These are phyloP conservation scores for Drosophila cracens DNA, from an alignment of 2,888 invertebrate species.

Conservation along the genomic window DNA sequence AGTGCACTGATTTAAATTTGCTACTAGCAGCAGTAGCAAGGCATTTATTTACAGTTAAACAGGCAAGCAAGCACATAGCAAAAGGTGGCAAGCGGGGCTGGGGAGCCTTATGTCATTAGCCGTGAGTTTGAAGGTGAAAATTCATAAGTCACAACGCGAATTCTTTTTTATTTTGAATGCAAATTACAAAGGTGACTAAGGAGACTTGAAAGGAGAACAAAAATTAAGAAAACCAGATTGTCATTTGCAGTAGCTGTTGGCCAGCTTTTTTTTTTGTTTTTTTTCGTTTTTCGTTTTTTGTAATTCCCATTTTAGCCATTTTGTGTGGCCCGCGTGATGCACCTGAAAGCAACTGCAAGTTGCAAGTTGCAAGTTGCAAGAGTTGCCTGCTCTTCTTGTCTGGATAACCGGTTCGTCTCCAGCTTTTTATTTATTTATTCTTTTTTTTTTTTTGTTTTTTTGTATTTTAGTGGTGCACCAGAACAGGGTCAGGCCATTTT, in stretches of 20 bases:
- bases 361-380: conserved; percentile 47
- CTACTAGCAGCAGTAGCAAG: not conserved
- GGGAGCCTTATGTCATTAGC: conserved; percentile 42
- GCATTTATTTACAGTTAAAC: conserved; percentile 5
- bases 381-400: conserved; percentile 24
- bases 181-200: conserved; percentile 28
- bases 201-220: conserved; percentile 5
- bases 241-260: conserved; percentile 37
- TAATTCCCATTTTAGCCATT: conserved; percentile 36
- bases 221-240: conserved; percentile 50
- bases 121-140: conserved; percentile 54
- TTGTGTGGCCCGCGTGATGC: conserved; percentile 53
- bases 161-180: conserved; percentile 32
- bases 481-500: conserved; percentile 79
- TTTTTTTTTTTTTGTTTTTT: conserved; percentile 12
- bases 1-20: conserved; percentile 20
- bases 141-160: conserved; percentile 48
- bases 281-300: not conserved
- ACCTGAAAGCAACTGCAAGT: conserved; percentile 57
- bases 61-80: not conserved
- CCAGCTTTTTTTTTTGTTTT: conserved; percentile 8
- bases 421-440: conserved; percentile 20
- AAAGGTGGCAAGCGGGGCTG: not conserved
- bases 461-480: conserved; percentile 57
- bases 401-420: conserved; percentile 60